Conservation (phyloP, 2,888 invertebrate species). For the Chromoteleia sp. region DNA sequence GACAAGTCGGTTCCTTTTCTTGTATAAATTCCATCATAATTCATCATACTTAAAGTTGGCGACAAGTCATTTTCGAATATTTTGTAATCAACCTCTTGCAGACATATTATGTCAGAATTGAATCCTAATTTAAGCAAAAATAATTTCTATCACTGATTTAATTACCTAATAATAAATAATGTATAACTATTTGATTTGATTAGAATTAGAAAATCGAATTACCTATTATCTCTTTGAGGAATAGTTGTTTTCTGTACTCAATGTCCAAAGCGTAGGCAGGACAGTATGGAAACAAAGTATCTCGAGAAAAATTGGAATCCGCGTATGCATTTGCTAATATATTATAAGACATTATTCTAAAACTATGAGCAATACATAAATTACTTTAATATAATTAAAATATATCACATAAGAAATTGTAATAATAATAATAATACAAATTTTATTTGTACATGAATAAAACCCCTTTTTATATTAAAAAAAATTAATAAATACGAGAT, state of each 20-base stretch:
- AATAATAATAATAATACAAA: background rate
- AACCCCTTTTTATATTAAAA: too few species aligned
- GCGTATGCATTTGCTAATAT: constrained; percentile 96
- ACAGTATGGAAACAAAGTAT: constrained; percentile 93
- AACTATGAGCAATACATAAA: constrained; percentile 85
- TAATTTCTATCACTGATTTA: background rate
- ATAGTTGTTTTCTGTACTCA: constrained; percentile 94
- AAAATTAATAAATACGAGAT: too few species aligned
- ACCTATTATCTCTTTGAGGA: constrained; percentile 93
- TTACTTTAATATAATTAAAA: constrained; percentile 8
- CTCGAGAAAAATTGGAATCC: constrained; percentile 91
- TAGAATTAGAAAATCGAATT: too few species aligned
- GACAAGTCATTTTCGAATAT: constrained; percentile 89
- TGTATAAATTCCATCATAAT: constrained; percentile 88
- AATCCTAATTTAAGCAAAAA: constrained; percentile 87
- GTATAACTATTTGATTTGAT: too few species aligned
- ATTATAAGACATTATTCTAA: constrained; percentile 95
- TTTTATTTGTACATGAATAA: too few species aligned
- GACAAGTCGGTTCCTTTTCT: constrained; percentile 90
- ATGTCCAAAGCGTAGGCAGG: constrained; percentile 92
- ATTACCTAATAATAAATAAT: background rate
- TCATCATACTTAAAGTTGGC: constrained; percentile 86
- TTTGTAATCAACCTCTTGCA: constrained; percentile 96
- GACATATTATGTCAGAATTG: constrained; percentile 94
- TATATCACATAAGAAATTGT: constrained; percentile 56